phyloP scores from a whole-genome alignment of 2,888 invertebrate species.

The Clostera curtula region DNA sequence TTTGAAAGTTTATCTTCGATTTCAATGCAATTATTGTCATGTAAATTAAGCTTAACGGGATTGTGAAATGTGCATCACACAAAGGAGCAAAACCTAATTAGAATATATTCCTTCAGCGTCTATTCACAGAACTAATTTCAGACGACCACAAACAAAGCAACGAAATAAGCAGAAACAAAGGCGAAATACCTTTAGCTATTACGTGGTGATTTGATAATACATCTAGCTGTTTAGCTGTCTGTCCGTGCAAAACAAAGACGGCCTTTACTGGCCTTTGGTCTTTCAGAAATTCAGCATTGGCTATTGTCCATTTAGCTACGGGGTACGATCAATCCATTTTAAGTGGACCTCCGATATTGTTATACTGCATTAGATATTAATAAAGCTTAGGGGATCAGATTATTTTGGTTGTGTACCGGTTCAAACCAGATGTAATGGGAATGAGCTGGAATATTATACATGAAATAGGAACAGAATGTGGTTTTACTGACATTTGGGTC shows the following conservation, averaged over 20 bases:
- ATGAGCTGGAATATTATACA: slow-evolving; percentile 52
- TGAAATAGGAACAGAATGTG: slow-evolving; percentile 57
- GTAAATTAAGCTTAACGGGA: too few species aligned
- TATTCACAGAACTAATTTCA: slow-evolving; percentile 14
- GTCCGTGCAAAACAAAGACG: slow-evolving; percentile 44
- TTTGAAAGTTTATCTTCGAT: too few species aligned
- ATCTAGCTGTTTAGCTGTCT: slow-evolving; percentile 25
- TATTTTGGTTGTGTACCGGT: slow-evolving; percentile 32
- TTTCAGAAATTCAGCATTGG: slow-evolving; percentile 42
- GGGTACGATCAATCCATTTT: slow-evolving; percentile 25
- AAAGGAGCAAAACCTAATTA: neutral
- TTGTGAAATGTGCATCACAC: too few species aligned
- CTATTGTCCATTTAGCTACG: slow-evolving; percentile 49
- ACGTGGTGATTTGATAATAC: slow-evolving; percentile 27
- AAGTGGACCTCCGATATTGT: slow-evolving; percentile 21
- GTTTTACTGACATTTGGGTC: slow-evolving; percentile 52
- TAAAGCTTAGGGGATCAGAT: slow-evolving; percentile 23
- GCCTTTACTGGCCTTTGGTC: slow-evolving; percentile 39
- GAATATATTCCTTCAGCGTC: too few species aligned
- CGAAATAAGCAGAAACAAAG: slow-evolving; percentile 26
- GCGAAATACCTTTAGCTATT: slow-evolving; percentile 24
- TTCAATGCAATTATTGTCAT: too few species aligned
- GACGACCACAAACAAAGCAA: slow-evolving; percentile 9
- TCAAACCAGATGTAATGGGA: slow-evolving; percentile 50
- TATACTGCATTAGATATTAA: slow-evolving; percentile 12